Base-by-base conservation (phyloP, 2,113 vertebrate genomes). In the Rana temporaria region DNA sequence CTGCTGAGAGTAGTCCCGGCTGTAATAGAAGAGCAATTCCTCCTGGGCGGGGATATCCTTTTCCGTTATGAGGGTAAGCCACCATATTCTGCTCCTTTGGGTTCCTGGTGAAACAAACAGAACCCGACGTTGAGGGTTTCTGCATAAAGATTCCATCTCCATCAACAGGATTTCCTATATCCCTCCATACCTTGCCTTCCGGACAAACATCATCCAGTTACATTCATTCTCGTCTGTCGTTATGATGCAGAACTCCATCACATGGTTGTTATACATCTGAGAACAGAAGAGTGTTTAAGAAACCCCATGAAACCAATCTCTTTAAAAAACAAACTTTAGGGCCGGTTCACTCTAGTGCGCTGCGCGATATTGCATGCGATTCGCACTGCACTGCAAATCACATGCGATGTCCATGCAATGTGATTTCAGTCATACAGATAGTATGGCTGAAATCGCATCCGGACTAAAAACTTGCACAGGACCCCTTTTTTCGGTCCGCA, bases 151-250 rank as follows among this genome's bases (percentile, higher is more conserved):
- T 3, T 42, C 1, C 0, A 62, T 42, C 34, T 8, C 26, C 14
- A 9, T 18, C 48, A 52, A 1, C 7, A 26, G 71, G 4, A 19
- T 0, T 38, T 48, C 1, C 12, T 12, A 1, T 48, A 48, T 48
- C 42, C 18, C 22, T 64, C 79, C 81, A 91, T 84, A 98, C 98
- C 98, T 96, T 52, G 98, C 97, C 91, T 95, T 98, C 78, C 90
- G 96, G 56, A 99, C 97, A 85, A 99, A 98, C 96, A 99, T 99
- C 97, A 99, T 98, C 98, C 98, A 99, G 71, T 98, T 99, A 91
- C 97, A 98, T 86, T 98, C 96, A 8, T 98, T 97, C 89, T 99
- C 98, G 67, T 99, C 96, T 0, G 96, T 86, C 6, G 96, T 97
- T 69, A 99, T 90, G 6, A 98, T 86, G 76, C 92, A 97, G 90